These are phyloP conservation scores for Archivesica marissinica DNA, from an alignment of 1,140 invertebrate species.

Conservation along the genomic window DNA sequence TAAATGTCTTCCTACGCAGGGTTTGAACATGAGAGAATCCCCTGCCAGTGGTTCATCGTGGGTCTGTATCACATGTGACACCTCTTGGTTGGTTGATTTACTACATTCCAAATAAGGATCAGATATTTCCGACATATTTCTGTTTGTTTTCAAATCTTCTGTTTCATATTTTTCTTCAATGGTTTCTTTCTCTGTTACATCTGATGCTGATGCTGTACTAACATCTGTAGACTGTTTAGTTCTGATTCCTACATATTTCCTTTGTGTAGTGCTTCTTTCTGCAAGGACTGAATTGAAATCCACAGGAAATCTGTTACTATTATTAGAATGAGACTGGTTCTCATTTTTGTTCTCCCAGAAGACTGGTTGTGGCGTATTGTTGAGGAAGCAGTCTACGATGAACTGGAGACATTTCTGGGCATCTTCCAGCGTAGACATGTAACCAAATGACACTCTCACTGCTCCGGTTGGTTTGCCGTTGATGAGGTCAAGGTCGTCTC, in stretches of 20 bases:
- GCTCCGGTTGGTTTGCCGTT: conserved; percentile 96
- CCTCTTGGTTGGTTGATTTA: not conserved
- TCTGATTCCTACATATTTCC: no score
- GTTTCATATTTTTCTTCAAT: conserved; percentile 30
- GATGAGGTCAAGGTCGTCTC: conserved; percentile 95
- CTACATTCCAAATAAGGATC: not conserved
- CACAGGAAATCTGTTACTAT: conserved; percentile 10
- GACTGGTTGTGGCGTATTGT: conserved; percentile 62
- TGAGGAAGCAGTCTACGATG: conserved; percentile 85
- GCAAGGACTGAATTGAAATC: no score
- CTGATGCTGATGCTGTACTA: no score
- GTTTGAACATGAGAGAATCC: conserved; percentile 37
- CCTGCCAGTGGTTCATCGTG: not conserved
- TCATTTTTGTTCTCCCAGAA: conserved; percentile 37
- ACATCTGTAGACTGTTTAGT: no score
- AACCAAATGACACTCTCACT: conserved; percentile 96
- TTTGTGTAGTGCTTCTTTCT: no score
- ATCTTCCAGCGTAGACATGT: conserved; percentile 91
- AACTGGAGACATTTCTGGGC: conserved; percentile 90
- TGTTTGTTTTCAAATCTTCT: not conserved
- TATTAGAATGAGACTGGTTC: conserved; percentile 27
- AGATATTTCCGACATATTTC: not conserved
- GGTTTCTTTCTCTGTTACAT: not conserved
- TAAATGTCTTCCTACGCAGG: conserved; percentile 75
- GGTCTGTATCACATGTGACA: not conserved